Evolutionary conservation across 2,797 vertebrate genomes (phyloP).

Genomic region (Hydrophis major): DNA sequence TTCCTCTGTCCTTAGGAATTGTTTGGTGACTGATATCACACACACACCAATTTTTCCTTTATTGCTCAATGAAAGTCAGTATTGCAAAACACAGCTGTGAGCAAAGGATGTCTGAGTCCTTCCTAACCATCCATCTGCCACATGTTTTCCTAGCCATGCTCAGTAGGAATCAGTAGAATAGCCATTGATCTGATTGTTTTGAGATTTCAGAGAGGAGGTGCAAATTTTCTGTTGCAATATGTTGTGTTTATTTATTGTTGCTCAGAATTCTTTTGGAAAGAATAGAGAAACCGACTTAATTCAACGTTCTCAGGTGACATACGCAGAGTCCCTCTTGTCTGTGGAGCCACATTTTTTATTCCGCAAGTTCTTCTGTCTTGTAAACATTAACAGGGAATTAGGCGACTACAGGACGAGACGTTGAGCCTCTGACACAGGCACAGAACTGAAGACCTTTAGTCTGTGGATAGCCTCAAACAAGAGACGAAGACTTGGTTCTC

Average conservation of each 20-base stretch:
- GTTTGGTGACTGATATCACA: neutral
- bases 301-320: constrained; percentile 10
- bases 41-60: accelerated
- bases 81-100: accelerated
- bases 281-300: constrained; percentile 28
- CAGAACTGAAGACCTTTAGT: neutral
- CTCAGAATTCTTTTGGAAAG: constrained; percentile 44
- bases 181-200: constrained; percentile 37
- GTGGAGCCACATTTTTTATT: constrained; percentile 27
- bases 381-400: neutral
- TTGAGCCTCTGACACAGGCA: neutral
- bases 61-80: neutral
- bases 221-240: constrained; percentile 42
- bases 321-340: constrained; percentile 34
- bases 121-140: neutral
- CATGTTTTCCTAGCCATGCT: neutral
- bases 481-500: neutral
- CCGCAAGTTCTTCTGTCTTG: constrained; percentile 1
- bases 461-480: neutral
- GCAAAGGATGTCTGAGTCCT: neutral
- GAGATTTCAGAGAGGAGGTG: constrained; percentile 10
- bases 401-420: constrained; percentile 5
- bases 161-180: constrained; percentile 34
- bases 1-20: neutral
- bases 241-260: constrained; percentile 49